These are phyloP conservation scores for Drosophila teissieri DNA, from an alignment of 1,140 invertebrate species.

Conservation along the genomic window DNA sequence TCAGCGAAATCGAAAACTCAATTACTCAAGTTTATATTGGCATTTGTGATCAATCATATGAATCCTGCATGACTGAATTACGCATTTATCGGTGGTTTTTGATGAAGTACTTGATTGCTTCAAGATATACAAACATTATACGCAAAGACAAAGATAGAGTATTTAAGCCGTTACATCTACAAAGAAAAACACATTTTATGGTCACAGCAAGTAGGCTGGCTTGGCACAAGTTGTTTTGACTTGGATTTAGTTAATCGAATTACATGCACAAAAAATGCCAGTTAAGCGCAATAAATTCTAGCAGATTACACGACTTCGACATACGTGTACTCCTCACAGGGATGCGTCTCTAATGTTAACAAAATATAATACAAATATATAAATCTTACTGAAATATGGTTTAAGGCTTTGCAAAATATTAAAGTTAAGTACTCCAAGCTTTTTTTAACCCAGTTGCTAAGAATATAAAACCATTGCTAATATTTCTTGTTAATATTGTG, in stretches of 20 bases:
- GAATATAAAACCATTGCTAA: too few relatives aligned
- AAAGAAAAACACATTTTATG: constrained; percentile 43
- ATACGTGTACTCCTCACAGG: constrained; percentile 12
- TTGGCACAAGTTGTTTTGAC: constrained; percentile 19
- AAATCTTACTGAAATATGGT: not conserved
- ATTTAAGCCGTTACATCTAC: constrained; percentile 10
- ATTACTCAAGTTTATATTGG: not conserved
- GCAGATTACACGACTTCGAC: constrained; percentile 66
- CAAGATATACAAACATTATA: not conserved
- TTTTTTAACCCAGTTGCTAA: too few relatives aligned
- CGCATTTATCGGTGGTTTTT: not conserved
- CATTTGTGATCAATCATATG: constrained; percentile 28
- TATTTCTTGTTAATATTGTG: too few relatives aligned
- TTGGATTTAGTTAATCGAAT: constrained; percentile 61
- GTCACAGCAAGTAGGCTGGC: constrained; percentile 21
- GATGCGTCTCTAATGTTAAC: not conserved
- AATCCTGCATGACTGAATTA: not conserved
- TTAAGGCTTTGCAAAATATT: too few relatives aligned
- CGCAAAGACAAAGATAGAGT: not conserved
- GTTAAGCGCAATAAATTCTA: constrained; percentile 69
- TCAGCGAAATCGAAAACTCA: not conserved
- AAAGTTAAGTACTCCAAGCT: too few relatives aligned
- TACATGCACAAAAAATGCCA: constrained; percentile 50
- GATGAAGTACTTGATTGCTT: constrained; percentile 17
- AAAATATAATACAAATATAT: not conserved